A percentile compares a stretch with the other conserved stretches of the same genome.
Evolutionary conservation across 2,888 invertebrate species (phyloP).

Genomic region (Sisyra nigra): DNA sequence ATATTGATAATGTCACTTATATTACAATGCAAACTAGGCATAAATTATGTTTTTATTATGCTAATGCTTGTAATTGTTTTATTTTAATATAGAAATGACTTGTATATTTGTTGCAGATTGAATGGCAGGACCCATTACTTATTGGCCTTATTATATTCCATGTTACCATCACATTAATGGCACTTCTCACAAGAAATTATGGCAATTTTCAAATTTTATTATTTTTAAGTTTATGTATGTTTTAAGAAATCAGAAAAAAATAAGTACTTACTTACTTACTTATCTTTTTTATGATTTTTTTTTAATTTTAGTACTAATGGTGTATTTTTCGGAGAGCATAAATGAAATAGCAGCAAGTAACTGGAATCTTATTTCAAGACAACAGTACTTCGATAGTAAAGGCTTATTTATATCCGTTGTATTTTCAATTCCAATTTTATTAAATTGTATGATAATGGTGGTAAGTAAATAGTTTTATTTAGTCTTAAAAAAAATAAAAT

Average conservation of each 20-base stretch:
- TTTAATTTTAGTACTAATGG: conserved; percentile 56
- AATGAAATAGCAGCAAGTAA: conserved; percentile 78
- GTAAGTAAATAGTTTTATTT: conserved; percentile 46
- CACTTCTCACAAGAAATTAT: conserved; percentile 67
- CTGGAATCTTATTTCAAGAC: conserved; percentile 75
- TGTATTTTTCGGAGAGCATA: conserved; percentile 80
- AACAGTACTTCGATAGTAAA: conserved; percentile 88
- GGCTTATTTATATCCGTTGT: conserved; percentile 88
- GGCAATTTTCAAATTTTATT: conserved; percentile 74
- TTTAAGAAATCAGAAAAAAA: conserved; percentile 10
- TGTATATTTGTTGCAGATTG: conserved; percentile 43
- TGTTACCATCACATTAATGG: conserved; percentile 57
- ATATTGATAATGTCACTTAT: too few relatives aligned
- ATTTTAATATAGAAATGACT: background rate
- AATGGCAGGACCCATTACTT: conserved; percentile 82
- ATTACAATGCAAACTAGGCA: too few relatives aligned
- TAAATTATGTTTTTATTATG: background rate
- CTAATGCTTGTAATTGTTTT: background rate
- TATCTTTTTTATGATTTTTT: conserved; percentile 5
- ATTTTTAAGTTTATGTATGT: conserved; percentile 67
- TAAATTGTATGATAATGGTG: conserved; percentile 88
- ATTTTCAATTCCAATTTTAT: conserved; percentile 80
- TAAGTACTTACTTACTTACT: background rate
- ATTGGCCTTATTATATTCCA: conserved; percentile 62
- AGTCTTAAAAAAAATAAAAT: background rate